phyloP scores from a whole-genome alignment of 2,113 vertebrate species.

The Athene noctua region DNA sequence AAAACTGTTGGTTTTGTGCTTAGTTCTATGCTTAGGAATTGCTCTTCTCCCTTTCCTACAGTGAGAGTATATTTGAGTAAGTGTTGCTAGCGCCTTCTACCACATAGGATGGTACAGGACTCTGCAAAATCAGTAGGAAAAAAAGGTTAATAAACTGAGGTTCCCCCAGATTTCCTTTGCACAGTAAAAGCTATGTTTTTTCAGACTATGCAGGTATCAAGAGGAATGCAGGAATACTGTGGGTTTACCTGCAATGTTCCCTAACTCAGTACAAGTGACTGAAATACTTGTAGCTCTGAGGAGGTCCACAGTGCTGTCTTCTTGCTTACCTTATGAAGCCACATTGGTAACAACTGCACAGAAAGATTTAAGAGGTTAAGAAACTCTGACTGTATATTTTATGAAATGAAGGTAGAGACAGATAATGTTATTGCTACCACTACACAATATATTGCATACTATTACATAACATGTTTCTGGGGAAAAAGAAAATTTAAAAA shows the following conservation, averaged over 20 bases:
- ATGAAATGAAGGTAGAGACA: neutral
- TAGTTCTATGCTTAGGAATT: neutral
- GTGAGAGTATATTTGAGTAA: neutral
- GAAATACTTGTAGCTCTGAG: neutral
- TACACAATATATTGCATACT: neutral
- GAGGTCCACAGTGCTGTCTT: neutral
- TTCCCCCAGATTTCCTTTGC: neutral
- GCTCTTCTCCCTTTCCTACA: neutral
- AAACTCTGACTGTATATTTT: neutral
- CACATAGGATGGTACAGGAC: neutral
- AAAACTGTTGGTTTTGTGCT: neutral
- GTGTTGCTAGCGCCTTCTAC: neutral
- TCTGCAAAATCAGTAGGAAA: neutral
- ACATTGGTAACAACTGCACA: fast-evolving
- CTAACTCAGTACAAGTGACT: neutral
- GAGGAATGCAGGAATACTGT: neutral
- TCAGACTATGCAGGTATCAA: neutral
- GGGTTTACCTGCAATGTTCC: neutral
- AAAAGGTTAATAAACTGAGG: neutral
- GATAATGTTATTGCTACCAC: neutral
- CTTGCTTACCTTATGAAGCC: neutral
- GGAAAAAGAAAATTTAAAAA: neutral
- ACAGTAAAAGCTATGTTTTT: neutral
- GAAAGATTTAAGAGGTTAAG: neutral
- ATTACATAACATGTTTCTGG: neutral